A percentile compares a stretch with the other conserved stretches of the same genome.
These are phyloP conservation scores for Parotia lawesii DNA, from an alignment of 2,113 vertebrate species.

Conservation along the genomic window DNA sequence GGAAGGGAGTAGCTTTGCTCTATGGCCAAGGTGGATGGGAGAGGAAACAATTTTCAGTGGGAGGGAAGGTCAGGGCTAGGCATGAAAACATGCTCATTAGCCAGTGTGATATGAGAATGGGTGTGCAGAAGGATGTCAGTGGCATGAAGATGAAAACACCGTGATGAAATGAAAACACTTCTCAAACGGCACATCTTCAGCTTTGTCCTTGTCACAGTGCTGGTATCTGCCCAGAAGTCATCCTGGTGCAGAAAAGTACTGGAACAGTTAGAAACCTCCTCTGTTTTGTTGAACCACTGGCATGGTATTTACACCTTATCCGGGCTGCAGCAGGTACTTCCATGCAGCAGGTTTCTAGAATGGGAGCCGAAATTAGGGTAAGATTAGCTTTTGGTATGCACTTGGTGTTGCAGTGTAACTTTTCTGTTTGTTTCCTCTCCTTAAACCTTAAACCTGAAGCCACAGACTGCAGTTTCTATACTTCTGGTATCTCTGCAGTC, in stretches of 20 bases:
- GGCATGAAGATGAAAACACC: neutral
- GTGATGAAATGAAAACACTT: neutral
- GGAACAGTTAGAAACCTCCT: neutral
- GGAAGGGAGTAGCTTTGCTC: neutral
- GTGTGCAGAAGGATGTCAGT: neutral
- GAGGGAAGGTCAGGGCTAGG: neutral
- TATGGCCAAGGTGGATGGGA: neutral
- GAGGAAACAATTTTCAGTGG: neutral
- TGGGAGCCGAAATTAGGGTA: neutral
- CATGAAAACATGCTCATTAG: neutral
- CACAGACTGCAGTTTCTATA: neutral
- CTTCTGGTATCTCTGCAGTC: neutral
- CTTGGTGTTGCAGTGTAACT: neutral
- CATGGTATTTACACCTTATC: neutral
- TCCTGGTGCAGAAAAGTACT: rapidly evolving
- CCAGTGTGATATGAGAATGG: neutral
- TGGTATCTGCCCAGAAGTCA: neutral
- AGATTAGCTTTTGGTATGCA: rapidly evolving
- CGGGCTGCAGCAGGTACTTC: neutral
- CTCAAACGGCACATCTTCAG: rapidly evolving
- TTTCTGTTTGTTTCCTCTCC: neutral
- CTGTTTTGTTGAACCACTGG: neutral
- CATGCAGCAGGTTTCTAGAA: neutral
- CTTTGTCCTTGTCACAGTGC: neutral
- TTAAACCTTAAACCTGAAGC: neutral